Evolutionary conservation across 2,888 invertebrate genomes (phyloP).

Genomic region (Amphiduros pacificus): DNA sequence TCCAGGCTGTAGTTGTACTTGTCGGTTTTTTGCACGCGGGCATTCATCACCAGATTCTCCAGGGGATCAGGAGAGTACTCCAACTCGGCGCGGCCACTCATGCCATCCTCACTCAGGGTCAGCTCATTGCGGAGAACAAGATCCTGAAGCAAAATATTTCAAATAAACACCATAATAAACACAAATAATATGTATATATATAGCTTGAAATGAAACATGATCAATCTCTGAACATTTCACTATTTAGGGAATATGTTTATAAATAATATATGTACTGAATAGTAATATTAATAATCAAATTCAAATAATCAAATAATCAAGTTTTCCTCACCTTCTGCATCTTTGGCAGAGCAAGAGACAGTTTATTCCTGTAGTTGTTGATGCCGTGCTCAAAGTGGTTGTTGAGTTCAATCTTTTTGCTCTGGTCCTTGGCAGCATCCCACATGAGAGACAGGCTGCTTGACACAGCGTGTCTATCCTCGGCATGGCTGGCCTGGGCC

Average conservation of each 20-base stretch:
- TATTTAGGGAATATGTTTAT: no score
- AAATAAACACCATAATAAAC: no score
- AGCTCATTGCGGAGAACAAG: conserved; percentile 8
- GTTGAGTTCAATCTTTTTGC: conserved; percentile 1
- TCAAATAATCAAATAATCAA: no score
- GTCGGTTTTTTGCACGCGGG: neutral
- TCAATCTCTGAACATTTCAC: no score
- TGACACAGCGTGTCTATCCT: neutral
- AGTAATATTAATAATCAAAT: no score
- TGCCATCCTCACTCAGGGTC: conserved; percentile 1
- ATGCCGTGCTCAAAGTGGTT: conserved; percentile 8
- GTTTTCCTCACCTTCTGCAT: conserved; percentile 8
- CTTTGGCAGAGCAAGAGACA: neutral
- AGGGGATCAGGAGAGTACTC: conserved; percentile 11
- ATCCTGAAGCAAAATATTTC: conserved; percentile 9
- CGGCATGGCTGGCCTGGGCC: neutral
- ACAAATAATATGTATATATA: no score
- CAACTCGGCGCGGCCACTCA: conserved; percentile 4
- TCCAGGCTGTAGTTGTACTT: conserved; percentile 2
- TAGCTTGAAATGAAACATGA: no score
- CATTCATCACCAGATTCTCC: conserved; percentile 6
- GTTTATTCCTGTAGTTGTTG: conserved; percentile 1
- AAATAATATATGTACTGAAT: no score
- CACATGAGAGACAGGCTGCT: conserved; percentile 2
- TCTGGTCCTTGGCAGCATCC: conserved; percentile 11